Conservation (phyloP, 2,113 vertebrate genomes). For the Coracopsis vasa region DNA sequence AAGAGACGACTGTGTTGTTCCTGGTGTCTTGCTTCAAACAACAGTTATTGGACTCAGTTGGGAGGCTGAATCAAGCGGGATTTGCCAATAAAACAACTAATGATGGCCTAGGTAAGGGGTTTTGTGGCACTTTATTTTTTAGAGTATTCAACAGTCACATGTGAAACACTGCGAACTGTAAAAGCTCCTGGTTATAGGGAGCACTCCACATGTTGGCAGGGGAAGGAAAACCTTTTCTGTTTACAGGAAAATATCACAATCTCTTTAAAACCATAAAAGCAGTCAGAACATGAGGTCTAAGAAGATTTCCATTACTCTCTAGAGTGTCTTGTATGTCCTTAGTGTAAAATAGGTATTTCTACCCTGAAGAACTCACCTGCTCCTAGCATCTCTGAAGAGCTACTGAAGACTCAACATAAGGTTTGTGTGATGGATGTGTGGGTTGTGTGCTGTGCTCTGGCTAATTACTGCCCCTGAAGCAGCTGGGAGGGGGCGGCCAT, state of each 20-base stretch:
- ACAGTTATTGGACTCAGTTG: not conserved
- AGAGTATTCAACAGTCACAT: not conserved
- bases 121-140: not conserved
- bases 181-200: not conserved
- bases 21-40: not conserved
- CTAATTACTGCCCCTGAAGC: not conserved
- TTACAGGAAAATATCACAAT: not conserved
- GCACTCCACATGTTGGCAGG: rapidly evolving
- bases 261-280: not conserved
- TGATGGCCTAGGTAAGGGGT: rapidly evolving
- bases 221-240: not conserved
- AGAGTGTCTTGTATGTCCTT: not conserved
- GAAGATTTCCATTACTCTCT: not conserved
- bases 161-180: not conserved
- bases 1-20: rapidly evolving
- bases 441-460: not conserved
- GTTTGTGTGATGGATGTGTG: not conserved
- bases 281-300: not conserved
- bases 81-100: not conserved
- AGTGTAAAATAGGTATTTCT: not conserved
- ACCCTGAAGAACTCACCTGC: not conserved
- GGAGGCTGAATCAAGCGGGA: not conserved
- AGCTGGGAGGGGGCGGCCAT: not conserved
- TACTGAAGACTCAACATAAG: not conserved
- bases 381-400: not conserved